Conservation (phyloP, 2,888 invertebrate species). For the Andrena flavipes region DNA sequence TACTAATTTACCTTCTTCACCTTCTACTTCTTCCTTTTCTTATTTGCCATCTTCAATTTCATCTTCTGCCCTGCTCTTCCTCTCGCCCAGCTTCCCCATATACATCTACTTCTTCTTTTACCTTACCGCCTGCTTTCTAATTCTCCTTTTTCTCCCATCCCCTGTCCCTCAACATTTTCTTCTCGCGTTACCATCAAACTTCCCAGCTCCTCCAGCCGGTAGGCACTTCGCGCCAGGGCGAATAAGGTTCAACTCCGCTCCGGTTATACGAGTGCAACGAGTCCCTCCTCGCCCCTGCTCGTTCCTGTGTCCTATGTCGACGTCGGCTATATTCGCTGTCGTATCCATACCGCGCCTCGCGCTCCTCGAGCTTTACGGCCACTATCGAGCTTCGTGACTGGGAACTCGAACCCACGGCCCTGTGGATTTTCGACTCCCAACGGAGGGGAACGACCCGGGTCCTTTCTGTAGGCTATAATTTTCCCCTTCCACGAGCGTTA, state of each 20-base stretch:
- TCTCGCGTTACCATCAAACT: constrained; percentile 61
- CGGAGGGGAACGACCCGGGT: constrained; percentile 54
- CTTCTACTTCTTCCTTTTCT: not conserved
- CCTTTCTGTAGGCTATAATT: constrained; percentile 58
- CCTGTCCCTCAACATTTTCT: constrained; percentile 37
- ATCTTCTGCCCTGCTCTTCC: not conserved
- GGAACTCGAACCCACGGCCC: constrained; percentile 59
- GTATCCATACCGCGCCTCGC: constrained; percentile 62
- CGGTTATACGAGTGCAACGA: constrained; percentile 42
- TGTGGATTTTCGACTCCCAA: constrained; percentile 66
- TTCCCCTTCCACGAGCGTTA: constrained; percentile 29
- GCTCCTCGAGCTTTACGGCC: constrained; percentile 63
- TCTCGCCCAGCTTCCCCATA: constrained; percentile 6
- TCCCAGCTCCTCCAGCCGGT: constrained; percentile 41
- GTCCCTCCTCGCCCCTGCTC: constrained; percentile 29
- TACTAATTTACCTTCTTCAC: not conserved
- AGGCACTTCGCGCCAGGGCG: constrained; percentile 40
- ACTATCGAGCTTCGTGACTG: constrained; percentile 70
- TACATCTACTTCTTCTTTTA: constrained; percentile 29
- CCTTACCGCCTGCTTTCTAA: not conserved
- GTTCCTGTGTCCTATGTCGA: constrained; percentile 54
- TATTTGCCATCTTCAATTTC: constrained; percentile 4
- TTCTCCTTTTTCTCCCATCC: not conserved
- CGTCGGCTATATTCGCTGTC: constrained; percentile 67
- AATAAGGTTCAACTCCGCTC: constrained; percentile 26